Conservation (phyloP, 2,888 invertebrate species). For the Athetis lepigone region DNA sequence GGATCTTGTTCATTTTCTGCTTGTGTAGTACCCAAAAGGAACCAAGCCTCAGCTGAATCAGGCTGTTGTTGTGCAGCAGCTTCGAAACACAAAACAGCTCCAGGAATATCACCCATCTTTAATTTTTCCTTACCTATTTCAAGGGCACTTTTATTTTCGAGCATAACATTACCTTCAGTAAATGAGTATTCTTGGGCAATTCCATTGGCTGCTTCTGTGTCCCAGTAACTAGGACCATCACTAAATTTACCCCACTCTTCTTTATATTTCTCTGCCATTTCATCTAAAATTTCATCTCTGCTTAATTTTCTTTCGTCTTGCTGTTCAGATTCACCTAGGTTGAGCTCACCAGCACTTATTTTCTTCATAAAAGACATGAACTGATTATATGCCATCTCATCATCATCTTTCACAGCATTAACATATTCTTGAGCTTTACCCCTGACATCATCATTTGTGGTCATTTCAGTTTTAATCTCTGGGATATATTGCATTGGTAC, state of each 20-base stretch:
- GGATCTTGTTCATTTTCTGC: constrained; percentile 99
- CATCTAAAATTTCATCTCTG: constrained; percentile 84
- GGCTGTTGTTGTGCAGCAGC: constrained; percentile 96
- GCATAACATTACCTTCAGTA: constrained; percentile 96
- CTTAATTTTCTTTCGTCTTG: constrained; percentile 80
- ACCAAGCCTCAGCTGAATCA: constrained; percentile 95
- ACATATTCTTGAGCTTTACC: constrained; percentile 91
- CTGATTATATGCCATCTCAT: constrained; percentile 94
- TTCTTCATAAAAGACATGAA: constrained; percentile 96
- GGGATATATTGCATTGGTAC: constrained; percentile 83
- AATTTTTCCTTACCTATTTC: constrained; percentile 96
- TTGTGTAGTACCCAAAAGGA: constrained; percentile 96
- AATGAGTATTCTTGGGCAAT: constrained; percentile 93
- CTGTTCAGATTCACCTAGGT: constrained; percentile 87
- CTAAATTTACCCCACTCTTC: constrained; percentile 95
- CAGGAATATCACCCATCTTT: constrained; percentile 97
- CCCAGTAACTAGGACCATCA: constrained; percentile 92
- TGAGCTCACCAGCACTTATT: constrained; percentile 92
- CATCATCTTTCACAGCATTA: constrained; percentile 90
- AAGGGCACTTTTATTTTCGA: constrained; percentile 94
- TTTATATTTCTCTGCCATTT: constrained; percentile 91
- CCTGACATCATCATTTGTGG: constrained; percentile 83
- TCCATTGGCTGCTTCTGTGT: constrained; percentile 88
- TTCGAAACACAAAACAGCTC: constrained; percentile 99
- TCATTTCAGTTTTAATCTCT: constrained; percentile 75